These are phyloP conservation scores for Harpalus rubripes DNA, from an alignment of 2,888 invertebrate genomes.

Conservation along the genomic window DNA sequence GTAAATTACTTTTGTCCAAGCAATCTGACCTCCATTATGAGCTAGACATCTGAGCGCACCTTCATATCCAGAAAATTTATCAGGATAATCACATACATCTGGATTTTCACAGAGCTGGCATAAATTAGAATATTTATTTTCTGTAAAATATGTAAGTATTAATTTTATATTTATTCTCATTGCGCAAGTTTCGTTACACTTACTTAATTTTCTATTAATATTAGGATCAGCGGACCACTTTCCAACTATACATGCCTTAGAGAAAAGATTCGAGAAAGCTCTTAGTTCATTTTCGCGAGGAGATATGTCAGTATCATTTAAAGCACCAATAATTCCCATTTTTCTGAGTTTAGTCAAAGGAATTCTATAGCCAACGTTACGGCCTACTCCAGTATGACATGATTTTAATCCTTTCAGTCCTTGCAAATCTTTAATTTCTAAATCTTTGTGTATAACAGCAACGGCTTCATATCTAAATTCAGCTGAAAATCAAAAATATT, in stretches of 20 bases:
- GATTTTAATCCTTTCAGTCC: conserved; percentile 88
- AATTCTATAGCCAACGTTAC: conserved; percentile 93
- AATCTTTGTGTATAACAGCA: conserved; percentile 87
- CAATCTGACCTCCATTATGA: conserved; percentile 90
- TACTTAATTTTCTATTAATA: conserved; percentile 86
- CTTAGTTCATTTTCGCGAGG: conserved; percentile 90
- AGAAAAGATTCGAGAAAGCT: conserved; percentile 89
- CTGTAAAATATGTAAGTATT: conserved; percentile 76
- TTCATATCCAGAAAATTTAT: conserved; percentile 91
- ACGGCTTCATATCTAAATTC: conserved; percentile 90
- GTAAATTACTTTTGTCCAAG: conserved; percentile 90
- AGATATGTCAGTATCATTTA: conserved; percentile 85
- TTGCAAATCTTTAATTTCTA: conserved; percentile 84
- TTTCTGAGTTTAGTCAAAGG: conserved; percentile 89
- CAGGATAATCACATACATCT: conserved; percentile 88
- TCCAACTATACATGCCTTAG: conserved; percentile 91
- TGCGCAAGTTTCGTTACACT: conserved; percentile 73
- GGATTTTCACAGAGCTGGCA: conserved; percentile 90
- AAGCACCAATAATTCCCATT: conserved; percentile 82
- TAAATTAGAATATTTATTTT: conserved; percentile 87
- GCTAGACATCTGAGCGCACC: conserved; percentile 91
- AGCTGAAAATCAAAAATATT: conserved; percentile 78
- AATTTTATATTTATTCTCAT: neutral
- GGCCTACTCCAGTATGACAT: conserved; percentile 92
- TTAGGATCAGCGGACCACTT: conserved; percentile 88